Evolutionary conservation across 2,888 invertebrate genomes (phyloP).

Genomic region (Willowsia nigromaculata): DNA sequence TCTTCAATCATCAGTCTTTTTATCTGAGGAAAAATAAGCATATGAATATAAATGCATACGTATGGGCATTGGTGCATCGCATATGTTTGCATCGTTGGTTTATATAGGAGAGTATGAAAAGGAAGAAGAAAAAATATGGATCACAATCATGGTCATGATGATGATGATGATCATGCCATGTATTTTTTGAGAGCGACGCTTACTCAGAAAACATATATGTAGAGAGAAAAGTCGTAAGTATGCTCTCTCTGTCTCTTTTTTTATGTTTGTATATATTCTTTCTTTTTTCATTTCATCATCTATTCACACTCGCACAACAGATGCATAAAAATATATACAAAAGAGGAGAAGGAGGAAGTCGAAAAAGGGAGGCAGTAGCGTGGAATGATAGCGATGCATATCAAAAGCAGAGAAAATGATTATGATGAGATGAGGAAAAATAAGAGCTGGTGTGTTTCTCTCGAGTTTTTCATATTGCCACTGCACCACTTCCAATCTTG

Average conservation of each 20-base stretch:
- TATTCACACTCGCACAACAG: background rate
- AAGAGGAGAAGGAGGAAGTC: background rate
- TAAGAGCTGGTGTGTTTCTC: background rate
- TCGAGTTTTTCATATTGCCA: background rate
- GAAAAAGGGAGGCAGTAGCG: background rate
- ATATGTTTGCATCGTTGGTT: too few relatives aligned
- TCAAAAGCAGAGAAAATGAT: background rate
- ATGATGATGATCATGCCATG: background rate
- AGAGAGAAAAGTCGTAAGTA: background rate
- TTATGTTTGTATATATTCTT: background rate
- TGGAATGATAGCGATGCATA: background rate
- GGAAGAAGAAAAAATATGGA: conserved; percentile 9
- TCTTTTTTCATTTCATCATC: conserved; percentile 22
- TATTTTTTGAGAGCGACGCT: background rate
- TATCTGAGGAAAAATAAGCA: background rate
- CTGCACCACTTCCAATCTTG: too few relatives aligned
- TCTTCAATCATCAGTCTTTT: background rate
- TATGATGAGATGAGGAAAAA: background rate
- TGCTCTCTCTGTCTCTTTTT: background rate
- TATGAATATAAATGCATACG: background rate
- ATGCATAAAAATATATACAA: too few relatives aligned
- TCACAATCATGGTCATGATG: background rate
- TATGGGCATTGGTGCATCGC: background rate
- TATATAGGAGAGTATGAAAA: background rate
- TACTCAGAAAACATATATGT: background rate